Evolutionary conservation across 2,888 invertebrate species (phyloP), one percentile per base, ranked within the genome.

Genomic region (Perithous albicinctus): DNA sequence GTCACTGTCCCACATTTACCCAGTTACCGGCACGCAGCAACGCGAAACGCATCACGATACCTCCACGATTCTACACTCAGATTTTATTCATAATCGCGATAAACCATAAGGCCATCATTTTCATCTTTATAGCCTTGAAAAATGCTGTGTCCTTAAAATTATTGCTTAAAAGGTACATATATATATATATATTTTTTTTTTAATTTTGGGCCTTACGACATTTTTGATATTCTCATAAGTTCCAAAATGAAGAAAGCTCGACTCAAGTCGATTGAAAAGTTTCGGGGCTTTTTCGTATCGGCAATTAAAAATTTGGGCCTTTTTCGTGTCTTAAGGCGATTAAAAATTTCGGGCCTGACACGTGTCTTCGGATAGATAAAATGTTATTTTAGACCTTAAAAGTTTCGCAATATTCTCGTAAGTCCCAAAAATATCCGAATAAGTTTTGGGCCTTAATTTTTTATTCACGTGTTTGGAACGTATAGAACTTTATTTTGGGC

Each of bases 1-100:
- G n/a, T n/a, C n/a, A n/a, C n/a, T n/a, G n/a, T n/a, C 10, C 81
- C 63, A 81, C 73, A 81, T 81, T 81, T 78, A 67, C 54, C 73
- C 81, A 81, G 81, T 81, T 77, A 81, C 81, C 77, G 77, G 63
- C 56, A 81, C 77, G 81, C 73, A 77, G 77, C 76, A 77, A 56
- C 81, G 77, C 77, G 77, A 73, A 77, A 81, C 77, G 81, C 81
- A 81, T 63, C 67, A 59, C 26, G n/a, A 7, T 66, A 41, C 66
- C 26, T 46, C n/a, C 69, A 59, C 63, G 75, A 69, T 54, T 18
- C 23, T 54, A 35, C 10, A 66, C 5, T 10, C 15, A 54, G 10
- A 35, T 15, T 77, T 70, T 41, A 26, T 32, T 69, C n/a, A n/a
- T 43, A 63, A 77, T 51, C 20, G 51, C 6, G 51, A 64, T 41